Base-by-base conservation (phyloP, 1,140 invertebrate species). In the Spodoptera litura region DNA sequence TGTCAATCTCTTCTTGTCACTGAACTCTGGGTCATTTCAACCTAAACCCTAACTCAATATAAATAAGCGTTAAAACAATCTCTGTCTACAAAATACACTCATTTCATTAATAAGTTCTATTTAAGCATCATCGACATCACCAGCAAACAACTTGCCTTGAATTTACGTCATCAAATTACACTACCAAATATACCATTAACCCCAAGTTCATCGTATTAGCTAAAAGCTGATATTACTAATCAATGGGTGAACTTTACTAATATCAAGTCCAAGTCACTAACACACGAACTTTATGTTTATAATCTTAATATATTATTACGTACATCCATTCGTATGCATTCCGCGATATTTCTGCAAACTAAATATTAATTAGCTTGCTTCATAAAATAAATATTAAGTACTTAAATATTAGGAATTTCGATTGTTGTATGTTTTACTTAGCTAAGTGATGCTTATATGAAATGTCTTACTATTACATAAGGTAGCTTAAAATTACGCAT, bases 231-330 rank as follows among this genome's bases (percentile, higher is more conserved):
- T 15, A 44, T 64, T 44, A 13, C 61, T 6, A 64, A 64, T 44
- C 31, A n/a, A 15, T 15, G 38, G n/a, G 8, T 64, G 61, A 64
- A 64, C 61, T 64, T 64, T 64, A 64, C 61, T 3, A 38, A 44
- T 64, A 64, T 64, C 61, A n/a, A n/a, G 4, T 64, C 31, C 35
- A 64, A 27, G 10, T 20, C 35, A 64, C 61, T 3, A 64, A 64
- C 10, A 44, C 8, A 10, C n/a, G 9, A 9, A 44, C 2, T 64
- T 64, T 64, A 64, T 64, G 61, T 44, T 44, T 12, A 64, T 44
- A 64, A 64, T 64, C 61, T 64, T 64, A 44, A 64, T 64, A 44
- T 64, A 64, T 44, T 64, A 64, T 64, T 64, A 15, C 61, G 35
- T 15, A 35, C 6, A 38, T 6, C 27, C 5, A 38, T 44, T 44